These are phyloP conservation scores for Muscidifurax raptorellus DNA, from an alignment of 1,140 invertebrate species.

Conservation along the genomic window DNA sequence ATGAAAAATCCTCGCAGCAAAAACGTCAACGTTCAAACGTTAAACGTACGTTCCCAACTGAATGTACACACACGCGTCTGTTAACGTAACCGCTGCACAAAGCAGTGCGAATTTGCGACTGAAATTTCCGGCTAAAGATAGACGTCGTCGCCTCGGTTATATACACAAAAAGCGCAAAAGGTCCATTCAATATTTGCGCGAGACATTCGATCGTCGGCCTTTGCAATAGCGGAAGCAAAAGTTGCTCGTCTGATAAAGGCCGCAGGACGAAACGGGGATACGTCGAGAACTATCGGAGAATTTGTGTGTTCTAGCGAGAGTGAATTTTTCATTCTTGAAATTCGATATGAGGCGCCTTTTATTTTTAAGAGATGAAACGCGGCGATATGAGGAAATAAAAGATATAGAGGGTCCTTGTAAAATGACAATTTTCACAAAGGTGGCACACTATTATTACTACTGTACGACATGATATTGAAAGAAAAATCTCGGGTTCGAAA, in stretches of 20 bases:
- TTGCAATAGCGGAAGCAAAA: slow-evolving; percentile 3
- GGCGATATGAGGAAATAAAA: no score
- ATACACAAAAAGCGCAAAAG: neutral
- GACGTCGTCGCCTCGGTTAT: neutral
- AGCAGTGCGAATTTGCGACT: neutral
- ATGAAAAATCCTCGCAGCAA: neutral
- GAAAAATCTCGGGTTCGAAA: no score
- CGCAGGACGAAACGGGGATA: neutral
- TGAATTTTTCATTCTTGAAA: neutral
- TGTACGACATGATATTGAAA: no score
- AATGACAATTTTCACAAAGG: no score
- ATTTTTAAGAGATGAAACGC: neutral
- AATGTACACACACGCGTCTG: no score
- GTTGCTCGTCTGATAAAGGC: neutral
- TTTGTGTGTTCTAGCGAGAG: neutral
- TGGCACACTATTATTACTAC: no score
- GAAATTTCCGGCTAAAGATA: neutral
- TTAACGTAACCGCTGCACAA: no score
- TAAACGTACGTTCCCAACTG: no score
- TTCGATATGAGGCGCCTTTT: neutral
- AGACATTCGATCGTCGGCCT: neutral
- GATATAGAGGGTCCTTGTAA: no score
- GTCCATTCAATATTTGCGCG: slow-evolving; percentile 3
- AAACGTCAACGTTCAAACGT: no score
- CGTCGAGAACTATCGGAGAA: neutral